Percentiles rank a stretch among this genome's conserved stretches.
Evolutionary conservation across 2,113 vertebrate genomes (phyloP).

Genomic region (Willisornis vidua): DNA sequence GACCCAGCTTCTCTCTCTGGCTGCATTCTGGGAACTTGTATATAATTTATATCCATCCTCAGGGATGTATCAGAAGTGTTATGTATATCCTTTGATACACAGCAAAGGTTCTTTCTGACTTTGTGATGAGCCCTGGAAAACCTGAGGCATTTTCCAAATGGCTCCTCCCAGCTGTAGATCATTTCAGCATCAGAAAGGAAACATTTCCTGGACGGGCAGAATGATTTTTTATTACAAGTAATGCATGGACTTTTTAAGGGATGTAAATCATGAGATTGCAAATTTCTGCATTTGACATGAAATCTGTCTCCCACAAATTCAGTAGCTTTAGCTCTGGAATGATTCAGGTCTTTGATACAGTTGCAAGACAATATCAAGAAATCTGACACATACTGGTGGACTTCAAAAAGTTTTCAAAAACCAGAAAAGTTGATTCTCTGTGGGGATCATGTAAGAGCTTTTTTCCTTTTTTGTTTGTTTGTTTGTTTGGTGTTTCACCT

Average conservation of each 20-base stretch:
- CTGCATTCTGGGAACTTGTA: background rate
- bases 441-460: background rate
- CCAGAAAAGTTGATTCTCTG: background rate
- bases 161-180: background rate
- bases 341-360: background rate
- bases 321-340: background rate
- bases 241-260: background rate
- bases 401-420: background rate
- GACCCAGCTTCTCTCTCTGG: background rate
- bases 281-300: background rate
- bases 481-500: background rate
- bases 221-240: background rate
- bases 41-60: background rate
- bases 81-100: too few species aligned
- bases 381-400: background rate
- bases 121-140: background rate
- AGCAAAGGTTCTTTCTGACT: background rate
- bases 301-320: background rate
- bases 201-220: background rate
- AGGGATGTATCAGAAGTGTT: fast-evolving
- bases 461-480: background rate
- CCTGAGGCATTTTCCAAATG: background rate
- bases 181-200: background rate
- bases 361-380: background rate
- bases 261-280: background rate